Evolutionary conservation across 2,113 vertebrate genomes (phyloP), one percentile per base, ranked within the genome.

Genomic region (Phodopus roborovskii): DNA sequence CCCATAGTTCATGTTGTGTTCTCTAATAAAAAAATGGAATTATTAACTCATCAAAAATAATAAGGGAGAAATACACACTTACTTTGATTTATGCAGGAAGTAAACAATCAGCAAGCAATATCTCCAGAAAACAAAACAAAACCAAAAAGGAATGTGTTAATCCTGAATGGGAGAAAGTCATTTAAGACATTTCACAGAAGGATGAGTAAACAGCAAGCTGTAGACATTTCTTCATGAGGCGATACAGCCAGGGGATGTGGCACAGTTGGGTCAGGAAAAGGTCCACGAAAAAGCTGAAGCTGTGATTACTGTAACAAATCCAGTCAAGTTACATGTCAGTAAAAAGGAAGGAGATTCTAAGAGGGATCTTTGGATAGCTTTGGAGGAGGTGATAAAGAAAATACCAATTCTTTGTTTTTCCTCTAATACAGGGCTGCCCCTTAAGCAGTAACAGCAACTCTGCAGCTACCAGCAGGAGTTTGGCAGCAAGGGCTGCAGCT

Each of bases 71-170:
- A 39, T 42, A 42, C 56, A 26, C 22, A 86, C 39, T 87, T 19
- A 73, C 66, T 88, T 96, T 85, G 92, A 78, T 28, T 48, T 66
- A 71, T 48, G 20, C 9, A 42, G 15, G n/a, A 96, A 68, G 30
- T 92, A 45, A 10, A 66, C 11, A 48, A 33, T 4, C 28, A 45
- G 45, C 58, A 60, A 94, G 58, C 10, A 75, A 71, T 87, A 73
- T 70, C 24, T 74, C 17, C 36, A 92, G 45, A 60, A 89, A n/a
- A 10, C 50, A 50, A 50, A 50, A 50, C 11, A 50, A 50, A 50
- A 45, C 45, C 50, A 77, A 45, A 33, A 20, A 86, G 1, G 60
- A 64, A 64, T 84, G 26, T 85, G 58, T 17, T 45, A 11, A 8
- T 45, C 19, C 8, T 84, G 75, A 83, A 17, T 42, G 70, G n/a